A percentile compares a stretch with the other conserved stretches of the same genome.
These are phyloP conservation scores for Megaustenia siamemsis DNA, from an alignment of 2,888 invertebrate genomes.

Conservation along the genomic window DNA sequence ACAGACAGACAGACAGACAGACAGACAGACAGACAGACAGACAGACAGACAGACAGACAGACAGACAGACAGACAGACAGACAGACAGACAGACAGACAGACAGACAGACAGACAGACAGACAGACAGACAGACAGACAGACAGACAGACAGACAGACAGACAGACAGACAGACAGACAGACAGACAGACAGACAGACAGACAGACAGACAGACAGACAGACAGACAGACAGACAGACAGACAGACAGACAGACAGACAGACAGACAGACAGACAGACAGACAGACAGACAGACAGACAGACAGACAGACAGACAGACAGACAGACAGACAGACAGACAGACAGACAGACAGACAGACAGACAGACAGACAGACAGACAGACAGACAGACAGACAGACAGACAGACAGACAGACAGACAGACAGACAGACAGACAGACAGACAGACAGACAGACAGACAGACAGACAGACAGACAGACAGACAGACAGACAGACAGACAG, in stretches of 20 bases:
- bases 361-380: conserved; percentile 10
- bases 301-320: conserved; percentile 40
- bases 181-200: conserved; percentile 20
- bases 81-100: conserved; percentile 24
- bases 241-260: conserved; percentile 45
- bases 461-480: conserved; percentile 39
- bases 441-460: conserved; percentile 39
- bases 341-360: conserved; percentile 1
- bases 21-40: conserved; percentile 4
- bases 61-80: not conserved
- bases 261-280: conserved; percentile 44
- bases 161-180: conserved; percentile 23
- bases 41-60: conserved; percentile 4
- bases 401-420: conserved; percentile 46
- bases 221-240: conserved; percentile 40
- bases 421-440: conserved; percentile 48
- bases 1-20: not conserved
- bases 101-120: conserved; percentile 31
- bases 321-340: conserved; percentile 37
- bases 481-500: conserved; percentile 14
- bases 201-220: conserved; percentile 38
- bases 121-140: conserved; percentile 31
- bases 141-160: conserved; percentile 28
- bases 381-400: conserved; percentile 31
- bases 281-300: conserved; percentile 46